Conservation (phyloP, 2,797 vertebrate species). For the Pyrrhura leucotis region DNA sequence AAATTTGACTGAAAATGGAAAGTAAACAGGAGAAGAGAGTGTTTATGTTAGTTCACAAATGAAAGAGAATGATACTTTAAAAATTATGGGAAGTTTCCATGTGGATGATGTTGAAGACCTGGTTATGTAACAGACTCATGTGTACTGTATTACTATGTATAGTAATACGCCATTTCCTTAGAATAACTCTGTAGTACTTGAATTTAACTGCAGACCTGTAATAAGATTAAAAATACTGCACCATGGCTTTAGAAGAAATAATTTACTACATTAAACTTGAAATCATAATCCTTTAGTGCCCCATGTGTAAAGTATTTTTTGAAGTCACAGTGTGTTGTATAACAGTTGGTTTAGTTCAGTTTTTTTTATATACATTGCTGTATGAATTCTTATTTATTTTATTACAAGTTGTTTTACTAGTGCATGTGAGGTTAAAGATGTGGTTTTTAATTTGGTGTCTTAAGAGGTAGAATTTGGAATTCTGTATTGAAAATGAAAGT, state of each 20-base stretch:
- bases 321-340: not conserved
- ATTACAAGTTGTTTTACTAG: not conserved
- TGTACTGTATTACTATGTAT: not conserved
- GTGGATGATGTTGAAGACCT: not conserved
- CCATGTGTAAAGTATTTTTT: not conserved
- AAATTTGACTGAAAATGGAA: accelerated
- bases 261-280: not conserved
- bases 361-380: not conserved
- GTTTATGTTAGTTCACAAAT: not conserved
- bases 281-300: not conserved
- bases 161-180: not conserved
- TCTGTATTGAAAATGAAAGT: not conserved
- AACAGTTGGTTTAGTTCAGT: not conserved
- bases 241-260: not conserved
- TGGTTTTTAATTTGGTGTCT: not conserved
- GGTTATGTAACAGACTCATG: not conserved
- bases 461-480: not conserved
- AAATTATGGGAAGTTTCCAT: not conserved
- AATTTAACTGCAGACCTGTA: not conserved
- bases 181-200: not conserved
- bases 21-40: not conserved
- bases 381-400: not conserved
- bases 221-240: not conserved
- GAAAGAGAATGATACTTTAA: not conserved
- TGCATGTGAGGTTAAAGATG: not conserved